phyloP scores from a whole-genome alignment of 2,113 vertebrate species.

The Mirza zaza region DNA sequence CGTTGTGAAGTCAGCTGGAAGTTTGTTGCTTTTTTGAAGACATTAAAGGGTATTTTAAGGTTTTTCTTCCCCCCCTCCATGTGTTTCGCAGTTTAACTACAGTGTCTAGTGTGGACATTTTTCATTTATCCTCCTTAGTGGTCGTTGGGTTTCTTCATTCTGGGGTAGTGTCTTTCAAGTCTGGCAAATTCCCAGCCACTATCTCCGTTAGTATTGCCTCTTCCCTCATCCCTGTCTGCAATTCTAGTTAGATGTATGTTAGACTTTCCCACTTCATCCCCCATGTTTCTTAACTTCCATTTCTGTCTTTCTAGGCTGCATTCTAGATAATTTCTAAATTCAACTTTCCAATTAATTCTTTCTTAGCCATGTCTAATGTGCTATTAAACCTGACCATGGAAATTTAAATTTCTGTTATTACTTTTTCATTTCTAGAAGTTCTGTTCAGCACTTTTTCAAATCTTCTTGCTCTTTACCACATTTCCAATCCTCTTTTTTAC shows the following conservation, averaged over 20 bases:
- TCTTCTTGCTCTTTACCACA: neutral
- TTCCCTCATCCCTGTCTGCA: neutral
- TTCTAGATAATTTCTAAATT: neutral
- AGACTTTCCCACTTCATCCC: neutral
- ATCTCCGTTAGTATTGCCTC: neutral
- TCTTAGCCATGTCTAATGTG: neutral
- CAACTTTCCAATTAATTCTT: neutral
- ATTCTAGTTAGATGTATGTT: neutral
- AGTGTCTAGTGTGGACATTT: neutral
- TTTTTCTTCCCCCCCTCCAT: neutral
- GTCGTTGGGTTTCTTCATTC: neutral
- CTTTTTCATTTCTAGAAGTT: constrained; percentile 13
- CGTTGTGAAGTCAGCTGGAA: neutral
- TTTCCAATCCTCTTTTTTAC: neutral
- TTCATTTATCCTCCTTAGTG: neutral
- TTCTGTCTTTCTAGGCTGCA: neutral
- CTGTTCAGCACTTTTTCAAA: neutral
- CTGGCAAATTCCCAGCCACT: neutral
- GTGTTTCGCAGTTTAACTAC: neutral
- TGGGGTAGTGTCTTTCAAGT: neutral
- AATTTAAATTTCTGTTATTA: constrained; percentile 16
- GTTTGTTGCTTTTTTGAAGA: neutral
- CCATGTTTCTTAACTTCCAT: neutral
- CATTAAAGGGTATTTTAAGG: neutral
- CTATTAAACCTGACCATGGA: neutral